Percentiles rank a stretch among this genome's conserved stretches.
phyloP scores from a whole-genome alignment of 1,140 invertebrate species.

The Vanessa atalanta region DNA sequence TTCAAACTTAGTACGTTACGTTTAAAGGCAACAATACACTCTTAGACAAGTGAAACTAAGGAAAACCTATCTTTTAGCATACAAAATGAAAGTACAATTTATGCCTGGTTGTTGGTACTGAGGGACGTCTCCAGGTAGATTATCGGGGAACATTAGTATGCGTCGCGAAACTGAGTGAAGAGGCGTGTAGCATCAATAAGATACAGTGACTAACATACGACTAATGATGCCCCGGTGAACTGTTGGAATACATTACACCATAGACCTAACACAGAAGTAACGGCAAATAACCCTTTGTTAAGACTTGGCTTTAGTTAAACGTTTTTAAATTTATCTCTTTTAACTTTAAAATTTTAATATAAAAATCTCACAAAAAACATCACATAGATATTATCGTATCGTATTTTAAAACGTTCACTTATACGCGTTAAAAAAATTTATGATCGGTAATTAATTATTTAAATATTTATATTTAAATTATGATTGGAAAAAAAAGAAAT shows the following conservation, averaged over 20 bases:
- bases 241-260: constrained; percentile 49
- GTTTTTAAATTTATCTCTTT: not conserved
- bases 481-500: no score
- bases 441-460: no score
- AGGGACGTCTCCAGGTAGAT: constrained; percentile 34
- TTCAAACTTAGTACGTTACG: no score
- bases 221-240: constrained; percentile 54
- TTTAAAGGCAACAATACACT: no score
- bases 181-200: constrained; percentile 64
- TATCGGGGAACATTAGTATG: constrained; percentile 61
- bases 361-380: no score
- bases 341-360: no score
- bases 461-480: no score
- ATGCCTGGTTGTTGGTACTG: constrained; percentile 30
- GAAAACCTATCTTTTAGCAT: constrained; percentile 7
- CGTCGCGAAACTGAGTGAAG: constrained; percentile 61
- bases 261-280: constrained; percentile 31
- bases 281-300: constrained; percentile 33
- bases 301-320: not conserved
- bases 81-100: constrained; percentile 22
- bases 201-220: constrained; percentile 59
- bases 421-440: no score
- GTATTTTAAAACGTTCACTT: no score
- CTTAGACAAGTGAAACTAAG: constrained; percentile 5
- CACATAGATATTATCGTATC: no score